Base-by-base conservation (phyloP, 2,797 vertebrate genomes). In the Xenentodon cancila region DNA sequence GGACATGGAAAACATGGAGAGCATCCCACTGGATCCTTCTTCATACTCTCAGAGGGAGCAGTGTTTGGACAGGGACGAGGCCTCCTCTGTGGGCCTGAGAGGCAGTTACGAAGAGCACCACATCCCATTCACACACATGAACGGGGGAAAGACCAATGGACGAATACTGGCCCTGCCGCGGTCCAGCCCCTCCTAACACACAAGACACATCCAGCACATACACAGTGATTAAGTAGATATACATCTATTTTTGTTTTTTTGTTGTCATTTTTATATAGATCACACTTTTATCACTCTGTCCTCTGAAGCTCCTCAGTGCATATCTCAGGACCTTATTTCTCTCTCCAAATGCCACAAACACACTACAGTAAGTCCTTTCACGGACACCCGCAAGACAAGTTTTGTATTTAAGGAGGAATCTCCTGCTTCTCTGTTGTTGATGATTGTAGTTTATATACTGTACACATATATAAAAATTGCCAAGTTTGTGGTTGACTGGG, bases 1-100 rank as follows among this genome's bases (percentile, higher is more conserved):
- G 91, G 97, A 99, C 92, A 93, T 97, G 16, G 97, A 99, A 73
- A 97, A 98, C 92, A 98, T 99, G 96, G 97, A 99, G 91, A 99
- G 95, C 79, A 96, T 98, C 77, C 97, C 97, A 0, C 92, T 99
- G 17, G 97, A 98, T 78, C 95, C 95, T 1, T 95, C 96, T 20
- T 96, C 95, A 0, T 97, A 95, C 90, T 93, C 93, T 0, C 95
- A 96, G 89, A 91, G 94, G 79, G 96, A 97, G 64, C 94, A 95
- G 72, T 90, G 80, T 0, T 89, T 83, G 60, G 92, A 94, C 59
- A 82, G 94, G 80, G 95, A 95, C 27, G 94, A 94, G 17, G 94
- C 92, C 9, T 92, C 94, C 27, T 92, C 95, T 1, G 74, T 95
- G 91, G 95, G 94, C 60, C 92, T 95, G 53, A 91, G 96, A 80